phyloP scores from a whole-genome alignment of 2,888 invertebrate genomes.

The Rhingia rostrata region DNA sequence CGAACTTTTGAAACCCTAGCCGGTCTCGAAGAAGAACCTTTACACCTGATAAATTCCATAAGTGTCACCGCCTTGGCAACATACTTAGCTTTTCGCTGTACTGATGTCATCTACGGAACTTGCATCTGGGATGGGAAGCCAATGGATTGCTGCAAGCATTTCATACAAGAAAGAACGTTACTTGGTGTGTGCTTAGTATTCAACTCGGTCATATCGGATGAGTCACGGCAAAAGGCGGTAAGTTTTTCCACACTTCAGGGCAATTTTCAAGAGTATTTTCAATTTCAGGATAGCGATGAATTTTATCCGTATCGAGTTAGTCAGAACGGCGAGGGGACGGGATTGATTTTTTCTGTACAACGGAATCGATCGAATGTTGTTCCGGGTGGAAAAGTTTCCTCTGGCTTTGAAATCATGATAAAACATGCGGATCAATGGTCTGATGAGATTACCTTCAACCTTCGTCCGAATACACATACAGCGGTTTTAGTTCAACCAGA shows the following conservation, averaged over 20 bases:
- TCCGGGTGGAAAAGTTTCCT: constrained; percentile 37
- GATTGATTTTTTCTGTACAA: constrained; percentile 76
- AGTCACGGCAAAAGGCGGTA: constrained; percentile 71
- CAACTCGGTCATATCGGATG: constrained; percentile 80
- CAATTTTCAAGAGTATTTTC: not conserved
- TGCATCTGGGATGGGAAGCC: constrained; percentile 82
- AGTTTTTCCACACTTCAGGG: not conserved
- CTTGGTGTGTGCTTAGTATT: constrained; percentile 83
- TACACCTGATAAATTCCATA: constrained; percentile 78
- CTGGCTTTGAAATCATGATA: constrained; percentile 73
- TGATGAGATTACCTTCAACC: constrained; percentile 76
- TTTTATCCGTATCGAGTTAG: constrained; percentile 79
- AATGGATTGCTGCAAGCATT: constrained; percentile 82
- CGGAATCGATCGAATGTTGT: constrained; percentile 72
- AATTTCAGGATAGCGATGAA: constrained; percentile 39
- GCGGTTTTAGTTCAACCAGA: constrained; percentile 79
- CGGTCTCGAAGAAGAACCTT: constrained; percentile 78
- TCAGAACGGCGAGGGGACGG: constrained; percentile 78
- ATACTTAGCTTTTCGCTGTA: constrained; percentile 78
- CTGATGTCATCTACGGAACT: constrained; percentile 80
- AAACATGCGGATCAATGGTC: constrained; percentile 77
- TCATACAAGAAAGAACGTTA: constrained; percentile 83
- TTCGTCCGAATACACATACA: constrained; percentile 78
- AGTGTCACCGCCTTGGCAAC: constrained; percentile 77
- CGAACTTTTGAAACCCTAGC: constrained; percentile 77